Evolutionary conservation across 2,113 vertebrate species (phyloP).

Genomic region (Austrofundulus limnaeus): DNA sequence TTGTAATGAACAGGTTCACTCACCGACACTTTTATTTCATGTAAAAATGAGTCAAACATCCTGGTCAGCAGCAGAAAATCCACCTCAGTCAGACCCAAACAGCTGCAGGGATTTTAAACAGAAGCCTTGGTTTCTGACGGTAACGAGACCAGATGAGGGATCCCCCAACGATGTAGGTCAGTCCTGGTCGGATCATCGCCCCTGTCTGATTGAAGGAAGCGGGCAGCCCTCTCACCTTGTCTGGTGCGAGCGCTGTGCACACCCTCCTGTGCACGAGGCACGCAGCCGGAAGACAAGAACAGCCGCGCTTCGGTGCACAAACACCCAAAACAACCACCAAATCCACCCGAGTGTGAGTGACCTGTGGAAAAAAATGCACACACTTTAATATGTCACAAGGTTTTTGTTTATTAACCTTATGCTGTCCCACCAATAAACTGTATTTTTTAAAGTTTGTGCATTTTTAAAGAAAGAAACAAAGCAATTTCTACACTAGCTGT

Average conservation of each 20-base stretch:
- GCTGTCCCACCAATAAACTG: too few species aligned
- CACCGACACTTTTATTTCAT: too few species aligned
- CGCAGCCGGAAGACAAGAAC: constrained; percentile 32
- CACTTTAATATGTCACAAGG: constrained; percentile 27
- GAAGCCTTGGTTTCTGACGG: constrained; percentile 34
- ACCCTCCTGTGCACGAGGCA: constrained; percentile 10
- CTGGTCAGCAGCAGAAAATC: too few species aligned
- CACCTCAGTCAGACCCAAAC: constrained; percentile 43
- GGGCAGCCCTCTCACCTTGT: constrained; percentile 68
- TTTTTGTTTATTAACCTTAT: too few species aligned
- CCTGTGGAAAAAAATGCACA: constrained; percentile 24
- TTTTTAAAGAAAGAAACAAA: too few species aligned
- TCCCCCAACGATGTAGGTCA: constrained; percentile 68
- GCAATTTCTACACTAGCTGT: too few species aligned
- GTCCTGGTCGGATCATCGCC: constrained; percentile 46
- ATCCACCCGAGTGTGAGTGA: constrained; percentile 30
- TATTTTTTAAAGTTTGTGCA: too few species aligned
- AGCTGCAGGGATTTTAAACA: constrained; percentile 53
- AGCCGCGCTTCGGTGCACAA: constrained; percentile 24
- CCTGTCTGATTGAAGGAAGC: constrained; percentile 52
- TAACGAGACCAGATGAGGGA: constrained; percentile 61
- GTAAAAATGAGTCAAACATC: background rate
- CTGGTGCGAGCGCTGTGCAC: constrained; percentile 31
- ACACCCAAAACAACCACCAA: constrained; percentile 37
- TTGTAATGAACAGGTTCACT: background rate